phyloP scores from a whole-genome alignment of 2,888 invertebrate genomes.

The Tridacna crocea region DNA sequence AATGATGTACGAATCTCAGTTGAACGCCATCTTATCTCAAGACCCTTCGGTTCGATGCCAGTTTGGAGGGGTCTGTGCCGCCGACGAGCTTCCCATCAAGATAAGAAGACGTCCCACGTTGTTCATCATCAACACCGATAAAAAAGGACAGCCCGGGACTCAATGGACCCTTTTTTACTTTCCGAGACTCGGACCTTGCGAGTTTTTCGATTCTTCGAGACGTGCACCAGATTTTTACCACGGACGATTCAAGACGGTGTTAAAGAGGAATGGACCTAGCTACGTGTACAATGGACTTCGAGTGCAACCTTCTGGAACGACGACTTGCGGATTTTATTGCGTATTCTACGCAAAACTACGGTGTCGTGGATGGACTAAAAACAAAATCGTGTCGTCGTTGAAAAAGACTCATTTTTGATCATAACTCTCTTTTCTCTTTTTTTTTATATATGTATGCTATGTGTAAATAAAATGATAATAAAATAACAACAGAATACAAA shows the following conservation, averaged over 20 bases:
- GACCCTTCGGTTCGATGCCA: background rate
- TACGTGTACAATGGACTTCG: slow-evolving; percentile 7
- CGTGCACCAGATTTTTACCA: slow-evolving; percentile 14
- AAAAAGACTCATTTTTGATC: background rate
- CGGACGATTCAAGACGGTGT: slow-evolving; percentile 17
- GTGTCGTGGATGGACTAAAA: background rate
- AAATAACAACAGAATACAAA: background rate
- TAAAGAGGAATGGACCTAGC: slow-evolving; percentile 17
- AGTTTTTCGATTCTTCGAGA: slow-evolving; percentile 20
- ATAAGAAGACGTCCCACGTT: slow-evolving; percentile 5
- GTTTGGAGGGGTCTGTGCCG: slow-evolving; percentile 27
- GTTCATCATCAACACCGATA: slow-evolving; percentile 29
- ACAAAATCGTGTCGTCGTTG: background rate
- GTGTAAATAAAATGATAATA: background rate
- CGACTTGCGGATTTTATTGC: slow-evolving; percentile 18
- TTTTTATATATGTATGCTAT: no score
- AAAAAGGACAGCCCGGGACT: background rate
- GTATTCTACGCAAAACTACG: background rate
- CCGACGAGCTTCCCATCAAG: slow-evolving; percentile 14
- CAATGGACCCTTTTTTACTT: slow-evolving; percentile 28
- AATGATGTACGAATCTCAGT: slow-evolving; percentile 13
- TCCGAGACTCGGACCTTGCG: slow-evolving; percentile 10
- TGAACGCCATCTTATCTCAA: background rate
- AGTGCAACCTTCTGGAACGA: background rate
- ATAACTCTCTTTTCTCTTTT: no score